These are phyloP conservation scores for Phenacoccus solenopsis DNA, from an alignment of 1,140 invertebrate genomes.

Conservation along the genomic window DNA sequence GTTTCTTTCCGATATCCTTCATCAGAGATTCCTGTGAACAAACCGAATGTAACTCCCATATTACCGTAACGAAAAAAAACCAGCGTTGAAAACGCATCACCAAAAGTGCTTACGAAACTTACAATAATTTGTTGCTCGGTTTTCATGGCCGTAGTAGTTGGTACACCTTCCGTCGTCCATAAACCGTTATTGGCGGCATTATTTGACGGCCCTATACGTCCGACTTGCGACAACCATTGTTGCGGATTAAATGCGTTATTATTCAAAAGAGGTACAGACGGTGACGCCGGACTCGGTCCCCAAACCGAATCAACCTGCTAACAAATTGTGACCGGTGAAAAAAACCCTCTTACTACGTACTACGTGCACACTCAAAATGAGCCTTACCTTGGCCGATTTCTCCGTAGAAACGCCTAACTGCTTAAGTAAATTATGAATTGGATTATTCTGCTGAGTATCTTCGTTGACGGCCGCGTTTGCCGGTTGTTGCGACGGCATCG, in stretches of 20 bases:
- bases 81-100: not conserved
- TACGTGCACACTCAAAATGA: not conserved
- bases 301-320: conserved; percentile 33
- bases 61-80: not conserved
- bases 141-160: conserved; percentile 38
- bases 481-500: not conserved
- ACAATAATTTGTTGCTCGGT: conserved; percentile 41
- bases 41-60: not conserved
- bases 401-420: conserved; percentile 32
- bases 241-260: conserved; percentile 6
- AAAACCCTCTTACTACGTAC: not conserved
- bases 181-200: not conserved
- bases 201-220: not conserved
- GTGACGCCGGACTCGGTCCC: conserved; percentile 32
- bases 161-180: conserved; percentile 23
- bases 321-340: not conserved
- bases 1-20: conserved; percentile 33
- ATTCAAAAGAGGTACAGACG: conserved; percentile 19
- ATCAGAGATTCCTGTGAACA: conserved; percentile 35
- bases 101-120: conserved; percentile 20
- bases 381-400: conserved; percentile 29
- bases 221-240: conserved; percentile 31
- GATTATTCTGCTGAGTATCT: conserved; percentile 34
- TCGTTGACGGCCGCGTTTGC: not conserved
- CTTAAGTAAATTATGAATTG: conserved; percentile 39